Evolutionary conservation across 2,797 vertebrate genomes (phyloP).

Genomic region (Danio choprae): DNA sequence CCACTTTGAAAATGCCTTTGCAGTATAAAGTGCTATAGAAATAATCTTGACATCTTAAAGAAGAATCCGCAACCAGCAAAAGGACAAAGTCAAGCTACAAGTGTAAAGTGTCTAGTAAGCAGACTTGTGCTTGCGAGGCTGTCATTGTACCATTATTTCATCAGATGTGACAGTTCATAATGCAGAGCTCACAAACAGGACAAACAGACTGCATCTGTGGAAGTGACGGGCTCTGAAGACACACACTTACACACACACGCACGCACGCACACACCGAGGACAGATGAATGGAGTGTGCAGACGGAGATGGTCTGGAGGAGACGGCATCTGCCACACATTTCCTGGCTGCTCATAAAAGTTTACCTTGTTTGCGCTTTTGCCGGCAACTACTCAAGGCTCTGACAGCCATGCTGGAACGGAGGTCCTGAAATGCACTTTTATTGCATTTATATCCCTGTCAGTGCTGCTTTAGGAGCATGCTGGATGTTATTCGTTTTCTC

Average conservation of each 20-base stretch:
- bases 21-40: too few relatives aligned
- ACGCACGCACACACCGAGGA: conserved; percentile 3
- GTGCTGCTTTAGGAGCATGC: conserved; percentile 31
- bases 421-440: conserved; percentile 51
- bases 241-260: neutral
- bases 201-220: conserved; percentile 45
- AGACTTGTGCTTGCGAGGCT: conserved; percentile 8
- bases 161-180: conserved; percentile 51
- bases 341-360: conserved; percentile 46
- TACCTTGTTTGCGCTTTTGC: conserved; percentile 39
- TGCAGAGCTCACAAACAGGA: conserved; percentile 44
- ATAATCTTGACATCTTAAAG: too few relatives aligned
- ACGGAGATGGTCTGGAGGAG: conserved; percentile 16
- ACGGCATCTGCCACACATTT: conserved; percentile 33
- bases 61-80: neutral
- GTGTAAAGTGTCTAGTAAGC: conserved; percentile 42
- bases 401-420: conserved; percentile 38
- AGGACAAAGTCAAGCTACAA: conserved; percentile 17
- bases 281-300: conserved; percentile 32
- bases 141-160: conserved; percentile 36
- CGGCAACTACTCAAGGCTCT: conserved; percentile 32
- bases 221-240: conserved; percentile 35
- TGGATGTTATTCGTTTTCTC: conserved; percentile 28
- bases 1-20: too few relatives aligned
- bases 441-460: conserved; percentile 49